phyloP scores from a whole-genome alignment of 2,888 invertebrate species.

The Ernsta delagoae region DNA sequence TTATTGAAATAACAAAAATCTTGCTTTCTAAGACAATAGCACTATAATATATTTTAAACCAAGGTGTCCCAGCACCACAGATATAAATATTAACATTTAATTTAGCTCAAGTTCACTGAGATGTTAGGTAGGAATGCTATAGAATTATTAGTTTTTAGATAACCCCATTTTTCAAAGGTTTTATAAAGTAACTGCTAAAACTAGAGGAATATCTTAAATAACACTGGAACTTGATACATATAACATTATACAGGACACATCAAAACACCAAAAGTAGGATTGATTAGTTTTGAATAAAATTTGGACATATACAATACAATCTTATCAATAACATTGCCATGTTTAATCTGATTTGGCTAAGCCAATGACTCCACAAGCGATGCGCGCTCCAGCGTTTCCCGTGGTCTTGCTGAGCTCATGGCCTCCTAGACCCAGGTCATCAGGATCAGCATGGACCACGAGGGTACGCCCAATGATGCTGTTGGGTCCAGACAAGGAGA shows the following conservation, averaged over 20 bases:
- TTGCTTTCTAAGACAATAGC: too few relatives aligned
- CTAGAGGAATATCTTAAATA: conserved; percentile 13
- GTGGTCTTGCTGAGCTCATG: conserved; percentile 96
- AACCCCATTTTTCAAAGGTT: too few relatives aligned
- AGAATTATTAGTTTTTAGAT: conserved; percentile 13
- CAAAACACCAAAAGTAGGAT: neutral
- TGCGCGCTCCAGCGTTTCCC: conserved; percentile 96
- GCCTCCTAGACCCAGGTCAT: conserved; percentile 97
- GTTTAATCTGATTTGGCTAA: conserved; percentile 66
- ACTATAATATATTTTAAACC: conserved; percentile 24
- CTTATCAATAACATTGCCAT: conserved; percentile 18
- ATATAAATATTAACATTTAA: conserved; percentile 43
- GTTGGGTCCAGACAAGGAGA: conserved; percentile 85
- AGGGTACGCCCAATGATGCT: conserved; percentile 94
- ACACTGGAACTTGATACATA: conserved; percentile 21
- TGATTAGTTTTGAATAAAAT: neutral
- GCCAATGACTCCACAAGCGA: conserved; percentile 96
- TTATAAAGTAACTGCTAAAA: conserved; percentile 1
- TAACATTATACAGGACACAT: too few relatives aligned
- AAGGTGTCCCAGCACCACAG: conserved; percentile 59
- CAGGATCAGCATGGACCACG: conserved; percentile 96
- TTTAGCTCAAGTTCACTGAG: conserved; percentile 49
- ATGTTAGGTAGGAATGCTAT: conserved; percentile 53
- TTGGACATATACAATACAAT: conserved; percentile 9
- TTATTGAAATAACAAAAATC: conserved; percentile 47